phyloP scores from a whole-genome alignment of 2,888 invertebrate genomes.

The Belgica antarctica region DNA sequence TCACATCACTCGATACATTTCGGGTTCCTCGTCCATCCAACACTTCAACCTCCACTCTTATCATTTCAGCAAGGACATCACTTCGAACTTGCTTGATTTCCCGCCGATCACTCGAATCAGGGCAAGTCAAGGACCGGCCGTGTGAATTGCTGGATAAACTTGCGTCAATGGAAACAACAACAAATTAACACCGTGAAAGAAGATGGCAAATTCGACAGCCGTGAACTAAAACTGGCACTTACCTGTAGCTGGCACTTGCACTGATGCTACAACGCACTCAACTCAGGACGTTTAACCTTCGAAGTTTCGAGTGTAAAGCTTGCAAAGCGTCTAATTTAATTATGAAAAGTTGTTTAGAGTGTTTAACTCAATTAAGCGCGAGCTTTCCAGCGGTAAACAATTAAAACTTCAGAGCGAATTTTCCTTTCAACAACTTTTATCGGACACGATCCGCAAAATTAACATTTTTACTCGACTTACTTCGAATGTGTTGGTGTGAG shows the following conservation, averaged over 20 bases:
- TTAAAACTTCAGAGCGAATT: too few species aligned
- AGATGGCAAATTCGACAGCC: conserved; percentile 33
- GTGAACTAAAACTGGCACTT: neutral
- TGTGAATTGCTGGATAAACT: neutral
- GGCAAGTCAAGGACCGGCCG: too few species aligned
- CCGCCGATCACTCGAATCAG: neutral
- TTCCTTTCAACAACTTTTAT: conserved; percentile 12
- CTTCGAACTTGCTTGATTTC: too few species aligned
- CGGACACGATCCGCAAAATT: conserved; percentile 10
- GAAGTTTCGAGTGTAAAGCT: neutral
- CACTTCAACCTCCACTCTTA: too few species aligned
- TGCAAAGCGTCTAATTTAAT: too few species aligned
- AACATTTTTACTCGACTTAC: conserved; percentile 16
- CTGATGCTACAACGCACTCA: too few species aligned
- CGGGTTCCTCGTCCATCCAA: too few species aligned
- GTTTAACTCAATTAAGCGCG: neutral
- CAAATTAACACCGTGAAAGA: conserved; percentile 4
- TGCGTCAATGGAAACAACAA: conserved; percentile 9
- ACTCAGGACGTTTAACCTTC: too few species aligned
- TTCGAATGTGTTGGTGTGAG: conserved; percentile 13
- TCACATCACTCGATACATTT: too few species aligned
- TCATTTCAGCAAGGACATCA: neutral
- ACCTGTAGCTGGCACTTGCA: conserved; percentile 7
- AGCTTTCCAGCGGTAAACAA: neutral
- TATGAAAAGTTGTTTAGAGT: too few species aligned